A percentile compares a stretch with the other conserved stretches of the same genome.
Conservation (phyloP, 1,140 invertebrate genomes). For the Wiebesia pumilae region DNA sequence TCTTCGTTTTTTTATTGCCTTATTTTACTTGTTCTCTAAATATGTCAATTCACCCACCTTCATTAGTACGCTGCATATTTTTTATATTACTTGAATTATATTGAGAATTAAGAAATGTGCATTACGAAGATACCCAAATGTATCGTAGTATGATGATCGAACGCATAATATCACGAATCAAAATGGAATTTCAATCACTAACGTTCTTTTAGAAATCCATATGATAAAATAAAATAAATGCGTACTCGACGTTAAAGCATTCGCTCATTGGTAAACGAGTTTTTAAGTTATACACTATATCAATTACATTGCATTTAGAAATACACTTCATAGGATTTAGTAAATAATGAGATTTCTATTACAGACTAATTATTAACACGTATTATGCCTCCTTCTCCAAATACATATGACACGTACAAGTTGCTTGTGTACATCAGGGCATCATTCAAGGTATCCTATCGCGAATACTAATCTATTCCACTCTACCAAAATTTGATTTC, state of each 20-base stretch:
- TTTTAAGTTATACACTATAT: neutral
- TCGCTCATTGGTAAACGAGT: neutral
- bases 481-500: too few relatives aligned
- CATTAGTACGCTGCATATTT: too few relatives aligned
- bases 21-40: neutral
- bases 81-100: too few relatives aligned
- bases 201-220: neutral
- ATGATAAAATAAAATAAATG: neutral
- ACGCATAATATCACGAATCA: neutral
- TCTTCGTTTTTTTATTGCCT: neutral
- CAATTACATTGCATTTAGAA: neutral
- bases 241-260: neutral
- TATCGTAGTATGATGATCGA: neutral
- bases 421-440: too few relatives aligned
- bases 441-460: too few relatives aligned
- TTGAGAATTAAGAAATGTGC: too few relatives aligned
- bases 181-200: neutral
- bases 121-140: too few relatives aligned
- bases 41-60: too few relatives aligned
- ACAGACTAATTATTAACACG: neutral
- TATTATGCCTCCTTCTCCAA: neutral
- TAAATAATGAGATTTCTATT: neutral
- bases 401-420: neutral
- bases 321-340: neutral
- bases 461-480: too few relatives aligned